Conservation (phyloP, 2,797 vertebrate species). For the Pseudochromis fuscus region DNA sequence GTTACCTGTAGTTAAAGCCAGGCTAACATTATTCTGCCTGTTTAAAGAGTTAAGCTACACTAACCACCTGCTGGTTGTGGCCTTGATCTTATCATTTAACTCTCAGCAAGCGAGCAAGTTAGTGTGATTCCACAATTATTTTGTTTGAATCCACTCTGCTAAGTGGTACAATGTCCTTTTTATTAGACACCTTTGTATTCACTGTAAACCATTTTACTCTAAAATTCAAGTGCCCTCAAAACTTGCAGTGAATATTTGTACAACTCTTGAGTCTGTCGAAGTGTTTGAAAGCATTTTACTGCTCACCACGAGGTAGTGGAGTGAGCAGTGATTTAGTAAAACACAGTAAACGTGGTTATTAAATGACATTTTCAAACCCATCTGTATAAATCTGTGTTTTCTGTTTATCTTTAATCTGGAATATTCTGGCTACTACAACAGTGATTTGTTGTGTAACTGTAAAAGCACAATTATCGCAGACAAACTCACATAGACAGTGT, state of each 20-base stretch:
- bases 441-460: conserved; percentile 28
- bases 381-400: neutral
- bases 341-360: too few relatives aligned
- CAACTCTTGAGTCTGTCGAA: neutral
- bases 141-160: neutral
- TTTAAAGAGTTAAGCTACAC: neutral
- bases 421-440: conserved; percentile 1
- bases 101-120: neutral
- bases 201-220: neutral
- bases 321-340: too few relatives aligned
- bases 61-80: too few relatives aligned
- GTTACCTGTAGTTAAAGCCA: neutral
- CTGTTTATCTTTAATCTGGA: conserved; percentile 21
- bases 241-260: neutral
- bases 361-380: too few relatives aligned
- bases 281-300: neutral
- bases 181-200: neutral
- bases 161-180: neutral
- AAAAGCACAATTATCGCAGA: neutral
- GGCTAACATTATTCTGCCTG: neutral
- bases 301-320: too few relatives aligned
- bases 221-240: neutral
- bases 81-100: neutral
- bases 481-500: conserved; percentile 7
- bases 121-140: neutral